Evolutionary conservation across 2,113 vertebrate species (phyloP).

Genomic region (Neopipo cinnamomea): DNA sequence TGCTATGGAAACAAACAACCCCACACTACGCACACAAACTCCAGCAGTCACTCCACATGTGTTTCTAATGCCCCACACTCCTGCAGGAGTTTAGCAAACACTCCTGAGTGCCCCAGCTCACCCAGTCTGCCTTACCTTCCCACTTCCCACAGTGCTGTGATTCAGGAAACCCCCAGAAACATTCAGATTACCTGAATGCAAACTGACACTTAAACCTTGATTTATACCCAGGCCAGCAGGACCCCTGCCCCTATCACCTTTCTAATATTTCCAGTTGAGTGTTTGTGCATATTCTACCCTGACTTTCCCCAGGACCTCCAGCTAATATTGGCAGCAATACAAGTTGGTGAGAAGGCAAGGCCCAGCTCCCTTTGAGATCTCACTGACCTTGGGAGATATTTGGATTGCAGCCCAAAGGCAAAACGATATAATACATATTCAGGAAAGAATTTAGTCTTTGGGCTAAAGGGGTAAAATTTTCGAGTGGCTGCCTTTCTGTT

Average conservation of each 20-base stretch:
- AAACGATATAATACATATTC: conserved; percentile 30
- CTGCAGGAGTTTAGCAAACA: not conserved
- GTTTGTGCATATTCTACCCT: not conserved
- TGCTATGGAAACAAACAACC: not conserved
- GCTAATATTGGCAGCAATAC: not conserved
- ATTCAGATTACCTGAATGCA: not conserved
- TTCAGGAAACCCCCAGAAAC: not conserved
- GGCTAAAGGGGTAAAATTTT: not conserved
- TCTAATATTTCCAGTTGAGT: not conserved
- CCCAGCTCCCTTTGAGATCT: conserved; percentile 30
- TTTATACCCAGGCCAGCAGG: conserved; percentile 10
- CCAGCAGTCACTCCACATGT: not conserved
- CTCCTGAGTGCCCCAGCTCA: not conserved
- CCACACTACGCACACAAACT: not conserved
- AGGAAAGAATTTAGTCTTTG: conserved; percentile 51
- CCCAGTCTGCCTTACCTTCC: not conserved
- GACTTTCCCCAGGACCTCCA: conserved; percentile 1
- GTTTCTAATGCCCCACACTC: not conserved
- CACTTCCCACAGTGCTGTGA: not conserved
- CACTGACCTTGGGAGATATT: conserved; percentile 50
- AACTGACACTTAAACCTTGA: not conserved
- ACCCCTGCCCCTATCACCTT: not conserved
- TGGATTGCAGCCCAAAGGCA: conserved; percentile 41
- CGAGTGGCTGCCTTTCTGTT: not conserved
- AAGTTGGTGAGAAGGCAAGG: conserved; percentile 24